phyloP scores from a whole-genome alignment of 2,797 vertebrate genomes.

The Sebastes trivittatus region DNA sequence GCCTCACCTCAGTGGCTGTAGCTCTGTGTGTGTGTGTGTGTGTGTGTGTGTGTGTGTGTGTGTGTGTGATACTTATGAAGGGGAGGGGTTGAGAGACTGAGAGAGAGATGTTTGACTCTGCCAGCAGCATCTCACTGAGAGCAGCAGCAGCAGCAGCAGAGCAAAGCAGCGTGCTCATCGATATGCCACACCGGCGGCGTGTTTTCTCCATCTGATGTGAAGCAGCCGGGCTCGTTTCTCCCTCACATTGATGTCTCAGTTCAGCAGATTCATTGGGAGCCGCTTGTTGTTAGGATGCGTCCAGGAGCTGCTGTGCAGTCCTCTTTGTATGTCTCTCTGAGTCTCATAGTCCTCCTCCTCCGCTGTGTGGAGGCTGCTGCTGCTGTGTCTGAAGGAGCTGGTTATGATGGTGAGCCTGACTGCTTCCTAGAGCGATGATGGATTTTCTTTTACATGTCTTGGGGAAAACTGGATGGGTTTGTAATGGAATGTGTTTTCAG shows the following conservation, averaged over 20 bases:
- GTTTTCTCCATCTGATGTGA: constrained; percentile 12
- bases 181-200: constrained; percentile 22
- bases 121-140: constrained; percentile 45
- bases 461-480: neutral
- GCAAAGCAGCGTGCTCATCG: neutral
- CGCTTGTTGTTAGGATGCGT: constrained; percentile 63
- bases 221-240: neutral
- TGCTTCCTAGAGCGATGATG: neutral
- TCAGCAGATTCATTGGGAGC: constrained; percentile 7
- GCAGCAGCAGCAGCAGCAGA: neutral
- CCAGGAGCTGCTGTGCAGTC: constrained; percentile 49
- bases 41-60: no score
- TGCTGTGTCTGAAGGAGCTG: constrained; percentile 31
- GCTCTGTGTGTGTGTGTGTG: neutral
- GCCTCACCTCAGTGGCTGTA: neutral
- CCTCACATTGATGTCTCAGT: constrained; percentile 43
- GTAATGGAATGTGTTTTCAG: neutral
- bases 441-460: neutral
- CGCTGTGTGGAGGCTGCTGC: constrained; percentile 18
- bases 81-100: constrained; percentile 41
- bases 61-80: neutral
- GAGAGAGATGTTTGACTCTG: neutral
- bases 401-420: constrained; percentile 65
- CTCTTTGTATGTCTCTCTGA: constrained; percentile 23
- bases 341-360: constrained; percentile 31